These are phyloP conservation scores for Entomobrya multifasciata DNA, from an alignment of 2,888 invertebrate genomes.

Conservation along the genomic window DNA sequence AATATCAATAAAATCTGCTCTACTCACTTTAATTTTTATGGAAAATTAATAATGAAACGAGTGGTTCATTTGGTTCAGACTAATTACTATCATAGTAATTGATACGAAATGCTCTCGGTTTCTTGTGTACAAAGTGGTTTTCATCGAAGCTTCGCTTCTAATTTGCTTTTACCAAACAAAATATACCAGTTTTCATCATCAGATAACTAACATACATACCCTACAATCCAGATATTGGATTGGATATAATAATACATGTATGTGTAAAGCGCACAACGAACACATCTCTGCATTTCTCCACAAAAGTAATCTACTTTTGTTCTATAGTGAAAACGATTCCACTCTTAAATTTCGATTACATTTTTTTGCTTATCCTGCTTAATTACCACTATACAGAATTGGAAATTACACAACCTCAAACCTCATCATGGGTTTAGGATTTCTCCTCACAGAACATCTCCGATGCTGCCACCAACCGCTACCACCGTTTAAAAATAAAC, in stretches of 20 bases:
- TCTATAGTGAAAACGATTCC: not conserved
- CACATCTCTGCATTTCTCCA: not conserved
- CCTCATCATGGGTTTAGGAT: conserved; percentile 35
- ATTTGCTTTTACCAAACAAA: too few relatives aligned
- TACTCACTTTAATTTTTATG: not conserved
- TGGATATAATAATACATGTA: too few relatives aligned
- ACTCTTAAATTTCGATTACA: conserved; percentile 21
- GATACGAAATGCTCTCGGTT: too few relatives aligned
- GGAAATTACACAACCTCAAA: conserved; percentile 44
- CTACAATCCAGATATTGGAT: too few relatives aligned
- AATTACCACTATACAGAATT: conserved; percentile 42
- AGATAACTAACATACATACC: not conserved
- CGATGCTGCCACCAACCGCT: not conserved
- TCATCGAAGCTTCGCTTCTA: too few relatives aligned
- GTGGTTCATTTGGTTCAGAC: not conserved
- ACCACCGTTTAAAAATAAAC: not conserved
- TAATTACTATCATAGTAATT: conserved; percentile 16
- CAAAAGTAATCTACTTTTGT: too few relatives aligned
- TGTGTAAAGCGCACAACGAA: not conserved
- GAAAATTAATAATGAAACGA: not conserved
- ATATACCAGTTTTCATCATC: too few relatives aligned
- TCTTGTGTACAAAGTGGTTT: not conserved
- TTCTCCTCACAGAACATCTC: not conserved
- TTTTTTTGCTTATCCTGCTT: conserved; percentile 41
- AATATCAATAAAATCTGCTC: too few relatives aligned